Conservation (phyloP, 2,113 vertebrate species). For the Forbesichthys agassizii region DNA sequence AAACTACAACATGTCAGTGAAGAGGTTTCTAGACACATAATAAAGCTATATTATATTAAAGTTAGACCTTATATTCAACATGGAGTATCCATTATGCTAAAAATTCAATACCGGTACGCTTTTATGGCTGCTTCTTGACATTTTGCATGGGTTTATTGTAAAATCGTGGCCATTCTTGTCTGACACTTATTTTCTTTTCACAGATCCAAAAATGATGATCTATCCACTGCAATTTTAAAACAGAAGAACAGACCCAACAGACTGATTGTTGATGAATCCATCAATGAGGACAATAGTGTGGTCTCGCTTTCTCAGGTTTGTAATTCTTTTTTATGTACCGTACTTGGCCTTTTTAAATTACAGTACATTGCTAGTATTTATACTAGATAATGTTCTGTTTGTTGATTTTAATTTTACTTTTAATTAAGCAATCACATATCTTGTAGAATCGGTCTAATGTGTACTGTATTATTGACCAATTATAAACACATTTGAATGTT, state of each 20-base stretch:
- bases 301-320: constrained; percentile 96
- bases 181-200: not conserved
- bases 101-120: no score
- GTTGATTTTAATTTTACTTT: not conserved
- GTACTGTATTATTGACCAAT: not conserved
- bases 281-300: constrained; percentile 99
- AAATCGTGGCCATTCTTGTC: not conserved
- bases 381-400: no score
- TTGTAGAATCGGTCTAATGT: not conserved
- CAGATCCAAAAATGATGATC: constrained; percentile 95
- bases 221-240: constrained; percentile 97
- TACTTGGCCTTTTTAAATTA: not conserved
- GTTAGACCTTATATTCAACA: no score
- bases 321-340: not conserved
- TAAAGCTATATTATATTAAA: no score
- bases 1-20: constrained; percentile 26
- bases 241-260: constrained; percentile 98
- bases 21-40: constrained; percentile 32
- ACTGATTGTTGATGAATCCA: constrained; percentile 97
- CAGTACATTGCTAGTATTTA: no score
- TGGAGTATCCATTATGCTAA: no score
- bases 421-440: not conserved
- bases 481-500: no score
- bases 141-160: not conserved
- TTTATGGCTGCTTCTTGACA: no score